Evolutionary conservation across 2,888 invertebrate genomes (phyloP), one percentile per base, ranked within the genome.

Genomic region (Kryphioiulus occultus): DNA sequence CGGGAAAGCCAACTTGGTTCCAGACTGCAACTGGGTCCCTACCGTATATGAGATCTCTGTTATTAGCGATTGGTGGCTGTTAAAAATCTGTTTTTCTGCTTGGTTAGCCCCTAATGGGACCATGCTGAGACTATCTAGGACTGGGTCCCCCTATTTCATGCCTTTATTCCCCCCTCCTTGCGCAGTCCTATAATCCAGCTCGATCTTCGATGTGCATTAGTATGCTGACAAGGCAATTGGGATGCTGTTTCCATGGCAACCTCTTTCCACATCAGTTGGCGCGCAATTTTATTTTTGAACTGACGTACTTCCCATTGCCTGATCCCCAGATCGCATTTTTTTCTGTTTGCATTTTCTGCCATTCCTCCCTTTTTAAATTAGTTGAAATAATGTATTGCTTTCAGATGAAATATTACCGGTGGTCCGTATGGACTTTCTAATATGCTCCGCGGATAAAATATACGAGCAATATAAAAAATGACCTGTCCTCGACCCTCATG

Each of bases 151-250:
- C 19, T 35, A 84, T 19, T 83, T 26, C 84, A 15, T 44, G 39
- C 39, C 26, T 44, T 39, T 85, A 35, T 85, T 85, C 39, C 15
- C 42, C 85, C 85, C 42, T 39, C 42, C 85, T 85, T 39, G 7
- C 17, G 30, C 78, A 78, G 78, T 78, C 78, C 30, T 78, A 4
- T 78, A 78, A 78, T 78, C 78, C 78, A 15, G 39, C 44, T n/a
- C 85, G 22, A 85, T 44, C 85, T 44, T 85, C 85, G 44, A 85
- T 39, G 42, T 85, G 44, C 85, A 85, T 85, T 85, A 85, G 85
- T 85, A 85, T 85, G 85, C 85, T 85, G 85, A 85, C 85, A 85
- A 42, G 39, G 85, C 85, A 85, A 85, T 85, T 85, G 85, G 85
- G 85, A 85, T 85, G 85, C 44, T 5, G 85, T 85, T 85, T 22